A percentile compares a stretch with the other conserved stretches of the same genome.
Conservation (phyloP, 2,797 vertebrate species). For the Hippopotamyrus pictus region DNA sequence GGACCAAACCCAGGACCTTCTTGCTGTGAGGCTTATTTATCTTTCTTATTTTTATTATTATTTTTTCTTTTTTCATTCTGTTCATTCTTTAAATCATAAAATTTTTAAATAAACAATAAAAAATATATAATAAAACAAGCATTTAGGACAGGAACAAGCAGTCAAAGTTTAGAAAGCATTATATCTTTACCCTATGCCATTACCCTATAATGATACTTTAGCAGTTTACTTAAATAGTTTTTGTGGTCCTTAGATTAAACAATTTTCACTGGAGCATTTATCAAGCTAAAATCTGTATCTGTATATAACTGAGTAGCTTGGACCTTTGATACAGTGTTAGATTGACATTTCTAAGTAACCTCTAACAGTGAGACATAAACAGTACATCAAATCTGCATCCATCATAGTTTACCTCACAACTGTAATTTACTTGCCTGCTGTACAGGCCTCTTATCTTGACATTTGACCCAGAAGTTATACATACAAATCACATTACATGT, state of each 20-base stretch:
- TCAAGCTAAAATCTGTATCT: not conserved
- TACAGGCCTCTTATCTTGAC: slow-evolving; percentile 58
- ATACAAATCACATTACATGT: slow-evolving; percentile 71
- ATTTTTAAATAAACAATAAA: not conserved
- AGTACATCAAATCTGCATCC: slow-evolving; percentile 65
- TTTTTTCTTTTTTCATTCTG: not conserved
- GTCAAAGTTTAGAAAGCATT: not conserved
- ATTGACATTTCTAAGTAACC: not conserved
- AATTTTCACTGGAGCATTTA: not conserved
- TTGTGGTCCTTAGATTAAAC: not conserved
- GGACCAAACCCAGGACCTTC: not conserved
- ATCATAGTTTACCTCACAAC: slow-evolving; percentile 72
- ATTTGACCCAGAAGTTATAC: slow-evolving; percentile 63
- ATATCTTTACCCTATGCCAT: not conserved
- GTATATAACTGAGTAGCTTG: not conserved
- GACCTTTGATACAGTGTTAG: not conserved
- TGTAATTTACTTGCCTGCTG: slow-evolving; percentile 66
- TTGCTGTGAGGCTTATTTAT: not conserved
- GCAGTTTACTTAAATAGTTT: not conserved
- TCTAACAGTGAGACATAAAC: not conserved
- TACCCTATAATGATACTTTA: not conserved
- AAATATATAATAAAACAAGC: not conserved
- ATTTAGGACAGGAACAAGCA: not conserved
- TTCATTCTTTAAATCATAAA: not conserved
- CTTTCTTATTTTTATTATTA: too few relatives aligned